Evolutionary conservation across 1,140 invertebrate genomes (phyloP), one percentile per base, ranked within the genome.

Genomic region (Pteromalus puparum): DNA sequence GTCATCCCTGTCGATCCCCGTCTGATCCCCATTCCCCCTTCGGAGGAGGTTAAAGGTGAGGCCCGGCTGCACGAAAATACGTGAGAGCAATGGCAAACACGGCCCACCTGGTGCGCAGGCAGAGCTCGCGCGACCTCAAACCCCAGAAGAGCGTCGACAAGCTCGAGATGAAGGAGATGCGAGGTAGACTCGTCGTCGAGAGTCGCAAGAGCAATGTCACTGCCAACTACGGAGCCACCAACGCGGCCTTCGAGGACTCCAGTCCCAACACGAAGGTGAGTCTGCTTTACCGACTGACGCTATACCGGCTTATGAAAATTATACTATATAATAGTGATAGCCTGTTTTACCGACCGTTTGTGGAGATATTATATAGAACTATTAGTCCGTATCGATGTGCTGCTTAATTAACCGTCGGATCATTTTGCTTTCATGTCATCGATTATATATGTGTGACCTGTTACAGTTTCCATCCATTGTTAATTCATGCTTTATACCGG

Each of bases 121-220:
- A 98, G 92, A 97, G 97, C 91, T 97, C 97, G 42, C 94, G 97
- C 72, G 97, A 98, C 90, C 93, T 97, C 5, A 96, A 96, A 87
- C 95, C 95, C 4, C 97, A 97, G 90, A 95, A 96, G 70, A 97
- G 97, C 34, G 92, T 97, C 85, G 97, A 98, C 90, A 95, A 97
- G 76, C 94, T 98, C 87, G 97, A 98, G 89, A 95, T 98, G 93
- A 96, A 97, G 88, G 97, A 98, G 90, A 93, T 98, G 90, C 94
- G 96, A 76, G 96, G 96, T 1, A 94, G 97, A 73, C 92, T 98
- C 87, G 95, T 97, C 24, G 95, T 97, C 87, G 97, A 97, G 87
- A 85, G 18, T 13, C 84, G 84, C 26, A 94, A 91, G 83, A 91
- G 88, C 89, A 90, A 93, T 87, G 89, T 94, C 86, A 93, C 94